Evolutionary conservation across 2,888 invertebrate genomes (phyloP), one percentile per base, ranked within the genome.

Genomic region (Perithous albicinctus): DNA sequence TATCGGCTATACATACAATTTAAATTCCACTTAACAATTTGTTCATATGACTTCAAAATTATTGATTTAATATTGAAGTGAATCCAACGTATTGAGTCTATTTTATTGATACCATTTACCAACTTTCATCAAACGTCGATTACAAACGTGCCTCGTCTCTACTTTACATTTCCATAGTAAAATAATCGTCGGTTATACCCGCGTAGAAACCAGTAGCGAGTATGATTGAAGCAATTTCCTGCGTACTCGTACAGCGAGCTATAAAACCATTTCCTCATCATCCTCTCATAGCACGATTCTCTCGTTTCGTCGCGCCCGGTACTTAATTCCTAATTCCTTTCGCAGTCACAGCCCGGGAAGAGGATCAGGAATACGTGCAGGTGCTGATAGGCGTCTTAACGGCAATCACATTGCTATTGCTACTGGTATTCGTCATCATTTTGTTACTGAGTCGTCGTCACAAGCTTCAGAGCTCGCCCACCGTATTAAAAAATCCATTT

Each of bases 321-420:
- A 59, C 72, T 46, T 32, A 72, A 72, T 72, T 43, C 59, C 51
- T 61, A 56, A 72, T 59, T 59, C 43, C 43, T 80, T 78, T 88
- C 88, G 80, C 89, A 94, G 94, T 94, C 90, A 94, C 95, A 83
- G 94, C 95, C 5, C 92, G 94, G 69, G 94, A 94, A 86, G 94
- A 94, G 82, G 94, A 93, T 78, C 94, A 94, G 85, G 94, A 94
- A 76, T 94, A 95, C 89, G 94, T 95, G 67, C 95, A 95, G 89
- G 94, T 95, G 54, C 92, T 95, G 78, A 95, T 95, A 85, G 95
- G 95, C 64, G 94, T 95, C 26, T 91, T 96, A 83, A 95, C 95
- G 29, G 96, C 95, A 46, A 94, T 96, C 85, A 95, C 95, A 90
- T 93, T 96, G 38, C 93, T 96, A 63, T 93, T 95, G 83, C 93